Base-by-base conservation (phyloP, 2,888 invertebrate genomes). In the Pristionchus maxplancki region DNA sequence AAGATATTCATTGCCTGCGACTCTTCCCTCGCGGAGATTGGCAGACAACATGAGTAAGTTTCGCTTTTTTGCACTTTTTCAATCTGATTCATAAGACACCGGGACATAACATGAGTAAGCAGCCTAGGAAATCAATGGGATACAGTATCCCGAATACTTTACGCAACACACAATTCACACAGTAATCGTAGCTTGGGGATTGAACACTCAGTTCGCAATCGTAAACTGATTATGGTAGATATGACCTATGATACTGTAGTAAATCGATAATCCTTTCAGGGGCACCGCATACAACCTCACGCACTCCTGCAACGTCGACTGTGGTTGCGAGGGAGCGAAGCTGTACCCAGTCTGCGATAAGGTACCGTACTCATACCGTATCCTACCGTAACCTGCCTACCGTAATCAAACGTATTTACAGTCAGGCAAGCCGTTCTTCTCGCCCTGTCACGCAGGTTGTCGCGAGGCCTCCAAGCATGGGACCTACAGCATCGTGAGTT, bases 381-480 rank as follows among this genome's bases (percentile, higher is more conserved):
- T 44, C 44, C 24, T 74, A 34, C 74, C 34, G 40, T 40, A 81
- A 15, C 5, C n/a, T n/a, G n/a, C 34, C 9, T 74, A 15, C 82
- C 50, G 50, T 82, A 31, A 50, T 48, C 48, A 4, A 9, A n/a
- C 40, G 40, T n/a, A n/a, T n/a, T 90, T 78, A 1, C 78, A 78
- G 78, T 78, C 37, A 58, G 91, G 91, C 17, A 85, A 82, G 78
- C 90, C 91, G 1, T 95, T 93, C 89, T 95, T 95, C 90, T 95
- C 95, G 1, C 95, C 95, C 0, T 95, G 95, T 89, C 94, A 94
- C 89, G 94, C 94, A 17, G 94, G 94, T 13, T 94, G 94, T 74
- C 89, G 94, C 9, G 92, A 94, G 13, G 90, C 89, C 37, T 89
- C 91, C 15, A 83, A 87, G 6, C 88, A 91, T 28, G 37, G 87